phyloP scores from a whole-genome alignment of 2,888 invertebrate genomes.

The Coenonympha arcania region DNA sequence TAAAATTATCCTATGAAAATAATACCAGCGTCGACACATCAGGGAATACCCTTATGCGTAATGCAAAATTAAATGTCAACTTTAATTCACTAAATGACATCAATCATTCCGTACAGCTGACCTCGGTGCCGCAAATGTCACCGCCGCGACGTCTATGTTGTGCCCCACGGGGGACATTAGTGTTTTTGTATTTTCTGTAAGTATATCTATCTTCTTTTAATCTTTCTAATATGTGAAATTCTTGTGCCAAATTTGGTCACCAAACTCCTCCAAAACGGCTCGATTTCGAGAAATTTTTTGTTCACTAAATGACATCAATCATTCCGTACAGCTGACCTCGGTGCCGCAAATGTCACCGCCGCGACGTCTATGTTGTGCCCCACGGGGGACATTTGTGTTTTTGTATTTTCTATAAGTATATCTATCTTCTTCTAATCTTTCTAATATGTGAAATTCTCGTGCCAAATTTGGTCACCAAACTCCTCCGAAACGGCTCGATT shows the following conservation, averaged over 20 bases:
- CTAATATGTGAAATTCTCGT: too few relatives aligned
- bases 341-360: constrained; percentile 1
- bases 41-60: neutral
- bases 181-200: too few relatives aligned
- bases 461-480: too few relatives aligned
- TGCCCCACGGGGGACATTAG: neutral
- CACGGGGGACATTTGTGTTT: neutral
- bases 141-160: neutral
- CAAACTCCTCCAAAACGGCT: too few relatives aligned
- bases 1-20: neutral
- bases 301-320: constrained; percentile 9
- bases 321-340: constrained; percentile 4
- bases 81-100: constrained; percentile 6
- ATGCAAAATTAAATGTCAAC: constrained; percentile 10
- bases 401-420: too few relatives aligned
- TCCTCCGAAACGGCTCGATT: too few relatives aligned
- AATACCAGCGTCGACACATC: neutral
- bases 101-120: constrained; percentile 6
- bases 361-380: neutral
- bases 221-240: too few relatives aligned
- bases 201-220: too few relatives aligned
- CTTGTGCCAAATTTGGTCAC: too few relatives aligned
- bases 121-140: constrained; percentile 3
- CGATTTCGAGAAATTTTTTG: too few relatives aligned
- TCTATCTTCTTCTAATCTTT: too few relatives aligned